Evolutionary conservation across 2,888 invertebrate genomes (phyloP).

Genomic region (Orthonevra nobilis): DNA sequence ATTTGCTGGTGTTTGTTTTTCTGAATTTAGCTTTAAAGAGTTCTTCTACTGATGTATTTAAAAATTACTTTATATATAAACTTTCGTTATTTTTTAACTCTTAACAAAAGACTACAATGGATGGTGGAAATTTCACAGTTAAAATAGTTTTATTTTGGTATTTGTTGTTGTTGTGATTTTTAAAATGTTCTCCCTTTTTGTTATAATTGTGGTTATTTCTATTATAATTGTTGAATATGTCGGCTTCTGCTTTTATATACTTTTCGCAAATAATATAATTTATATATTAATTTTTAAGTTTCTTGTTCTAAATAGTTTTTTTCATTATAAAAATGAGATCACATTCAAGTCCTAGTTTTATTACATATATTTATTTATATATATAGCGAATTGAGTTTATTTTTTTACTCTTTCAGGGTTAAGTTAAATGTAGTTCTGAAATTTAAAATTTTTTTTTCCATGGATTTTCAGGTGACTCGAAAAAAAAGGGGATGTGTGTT

Average conservation of each 20-base stretch:
- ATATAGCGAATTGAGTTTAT: constrained; percentile 59
- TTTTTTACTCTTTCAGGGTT: constrained; percentile 33
- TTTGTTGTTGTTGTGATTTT: constrained; percentile 45
- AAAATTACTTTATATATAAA: constrained; percentile 53
- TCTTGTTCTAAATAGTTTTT: constrained; percentile 67
- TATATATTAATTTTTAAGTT: constrained; percentile 37
- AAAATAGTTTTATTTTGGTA: constrained; percentile 66
- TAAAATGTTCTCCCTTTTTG: constrained; percentile 38
- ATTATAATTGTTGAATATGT: too few relatives aligned
- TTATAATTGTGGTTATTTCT: neutral
- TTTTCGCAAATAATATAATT: constrained; percentile 44
- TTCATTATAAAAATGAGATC: constrained; percentile 71
- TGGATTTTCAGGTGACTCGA: constrained; percentile 29
- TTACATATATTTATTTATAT: constrained; percentile 52
- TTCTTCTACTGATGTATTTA: constrained; percentile 38
- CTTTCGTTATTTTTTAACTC: constrained; percentile 19
- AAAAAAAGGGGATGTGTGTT: constrained; percentile 11
- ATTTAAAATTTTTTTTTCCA: constrained; percentile 14
- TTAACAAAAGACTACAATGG: constrained; percentile 67
- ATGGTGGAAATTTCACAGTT: constrained; percentile 71
- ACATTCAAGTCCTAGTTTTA: constrained; percentile 69
- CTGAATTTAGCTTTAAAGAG: constrained; percentile 37
- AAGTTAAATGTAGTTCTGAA: constrained; percentile 13
- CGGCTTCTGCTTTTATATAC: constrained; percentile 50
- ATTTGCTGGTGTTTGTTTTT: too few relatives aligned